Evolutionary conservation across 2,113 vertebrate genomes (phyloP).

Genomic region (Rhynchomys soricoides): DNA sequence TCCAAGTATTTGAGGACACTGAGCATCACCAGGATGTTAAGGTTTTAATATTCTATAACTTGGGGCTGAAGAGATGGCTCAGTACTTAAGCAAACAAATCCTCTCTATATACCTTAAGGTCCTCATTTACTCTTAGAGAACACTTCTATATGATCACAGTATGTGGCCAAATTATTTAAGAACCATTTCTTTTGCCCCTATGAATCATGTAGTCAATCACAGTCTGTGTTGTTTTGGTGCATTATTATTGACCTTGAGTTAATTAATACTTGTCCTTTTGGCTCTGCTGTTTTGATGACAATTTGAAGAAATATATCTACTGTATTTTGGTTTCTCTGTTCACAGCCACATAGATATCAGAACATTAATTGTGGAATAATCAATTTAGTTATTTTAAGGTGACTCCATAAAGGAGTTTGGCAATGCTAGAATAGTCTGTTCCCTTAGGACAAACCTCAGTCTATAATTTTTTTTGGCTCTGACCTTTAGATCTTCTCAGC

Average conservation of each 20-base stretch:
- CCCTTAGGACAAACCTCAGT: background rate
- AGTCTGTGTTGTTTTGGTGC: background rate
- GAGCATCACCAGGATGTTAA: background rate
- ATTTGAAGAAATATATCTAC: background rate
- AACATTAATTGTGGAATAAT: background rate
- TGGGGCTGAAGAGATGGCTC: background rate
- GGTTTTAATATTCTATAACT: background rate
- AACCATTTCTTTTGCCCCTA: background rate
- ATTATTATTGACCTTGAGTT: background rate
- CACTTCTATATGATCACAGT: background rate
- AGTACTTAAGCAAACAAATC: background rate
- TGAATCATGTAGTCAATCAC: background rate
- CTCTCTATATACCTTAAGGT: background rate
- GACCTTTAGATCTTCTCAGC: background rate
- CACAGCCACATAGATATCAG: constrained; percentile 9
- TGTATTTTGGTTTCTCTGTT: background rate
- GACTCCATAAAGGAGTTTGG: background rate
- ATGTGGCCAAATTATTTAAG: background rate
- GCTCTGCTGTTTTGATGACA: background rate
- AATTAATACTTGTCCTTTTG: constrained; percentile 25
- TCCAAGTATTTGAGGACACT: background rate
- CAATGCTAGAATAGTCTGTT: background rate
- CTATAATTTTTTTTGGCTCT: too few species aligned
- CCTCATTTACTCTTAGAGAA: background rate
- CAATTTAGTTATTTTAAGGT: constrained; percentile 25